Base-by-base conservation (phyloP, 2,113 vertebrate species). In the Upupa epops region DNA sequence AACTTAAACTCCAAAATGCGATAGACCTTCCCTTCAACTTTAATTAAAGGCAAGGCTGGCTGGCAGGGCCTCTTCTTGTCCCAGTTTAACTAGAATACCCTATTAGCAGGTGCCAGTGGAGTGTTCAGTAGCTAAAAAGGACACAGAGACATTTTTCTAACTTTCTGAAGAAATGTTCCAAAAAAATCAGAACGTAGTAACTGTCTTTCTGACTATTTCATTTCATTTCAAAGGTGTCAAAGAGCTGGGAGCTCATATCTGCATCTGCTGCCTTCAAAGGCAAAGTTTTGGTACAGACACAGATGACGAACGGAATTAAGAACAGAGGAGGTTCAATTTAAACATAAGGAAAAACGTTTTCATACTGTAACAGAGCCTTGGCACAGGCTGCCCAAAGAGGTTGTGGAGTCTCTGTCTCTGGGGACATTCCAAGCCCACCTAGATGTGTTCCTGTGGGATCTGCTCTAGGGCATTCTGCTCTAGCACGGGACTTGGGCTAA, bases 221-320 rank as follows among this genome's bases (percentile, higher is more conserved):
- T 46, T 46, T 46, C 45, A 87, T 87, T 92, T 87, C 63, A 84
- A 95, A 92, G 65, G 21, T 31, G 69, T 89, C 77, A 87, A 89
- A 89, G 40, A 91, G 8, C 60, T 68, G n/a, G 26, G 42, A 77
- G 42, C 55, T 94, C 79, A 25, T 51, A 66, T 85, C 78, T 86
- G 42, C 42, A 60, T 87, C 64, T 59, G 55, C 46, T 89, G 46
- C 22, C 71, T 91, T 91, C 85, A 92, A 92, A 94, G 29, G 37
- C 52, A 63, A 88, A 71, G n/a, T 45, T 94, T 92, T 80, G 55
- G 52, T 80, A 77, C 17, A 77, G 37, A 45, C 28, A 36, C 16
- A 28, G 49, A 72, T 59, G 81, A 63, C 59, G 68, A 92, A 76
- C 46, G 49, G 71, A 80, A 83, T 88, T 70, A 91, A 83, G 48